A percentile compares a stretch with the other conserved stretches of the same genome.
These are phyloP conservation scores for Acrossocheilus wenchowensis DNA, from an alignment of 2,797 vertebrate species.

Conservation along the genomic window DNA sequence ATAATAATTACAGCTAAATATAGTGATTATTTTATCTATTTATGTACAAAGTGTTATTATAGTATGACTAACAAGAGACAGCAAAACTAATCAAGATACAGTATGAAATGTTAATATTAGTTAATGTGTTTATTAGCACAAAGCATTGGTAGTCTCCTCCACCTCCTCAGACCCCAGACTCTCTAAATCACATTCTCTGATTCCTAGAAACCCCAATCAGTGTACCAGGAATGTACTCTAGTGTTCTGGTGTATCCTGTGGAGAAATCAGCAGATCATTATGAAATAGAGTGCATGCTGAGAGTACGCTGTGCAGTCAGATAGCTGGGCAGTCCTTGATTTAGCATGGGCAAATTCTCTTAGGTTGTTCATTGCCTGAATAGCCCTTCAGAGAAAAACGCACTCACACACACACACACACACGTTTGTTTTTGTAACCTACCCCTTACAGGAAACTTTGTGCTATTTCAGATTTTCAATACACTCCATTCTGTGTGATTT, in stretches of 20 bases:
- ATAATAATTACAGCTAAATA: constrained; percentile 16
- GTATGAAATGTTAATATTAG: neutral
- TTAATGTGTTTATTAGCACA: neutral
- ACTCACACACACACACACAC: neutral
- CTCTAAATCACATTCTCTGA: constrained; percentile 37
- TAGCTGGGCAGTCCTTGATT: constrained; percentile 23
- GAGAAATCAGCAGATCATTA: constrained; percentile 30
- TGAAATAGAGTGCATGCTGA: constrained; percentile 35
- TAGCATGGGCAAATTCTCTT: neutral
- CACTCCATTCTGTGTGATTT: too few relatives aligned
- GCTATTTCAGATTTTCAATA: too few relatives aligned
- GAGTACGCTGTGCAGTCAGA: neutral
- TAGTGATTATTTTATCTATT: neutral
- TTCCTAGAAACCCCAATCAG: constrained; percentile 48
- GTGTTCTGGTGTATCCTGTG: neutral
- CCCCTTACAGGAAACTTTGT: too few relatives aligned
- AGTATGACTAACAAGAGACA: neutral
- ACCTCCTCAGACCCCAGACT: neutral
- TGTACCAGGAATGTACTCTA: constrained; percentile 28
- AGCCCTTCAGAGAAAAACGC: too few relatives aligned
- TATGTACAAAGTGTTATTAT: neutral
- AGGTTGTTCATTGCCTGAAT: constrained; percentile 3
- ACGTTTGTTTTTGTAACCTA: too few relatives aligned
- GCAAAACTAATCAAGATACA: neutral
- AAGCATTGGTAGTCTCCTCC: neutral